Conservation (phyloP, 2,888 invertebrate genomes). For the Plebejus argus region DNA sequence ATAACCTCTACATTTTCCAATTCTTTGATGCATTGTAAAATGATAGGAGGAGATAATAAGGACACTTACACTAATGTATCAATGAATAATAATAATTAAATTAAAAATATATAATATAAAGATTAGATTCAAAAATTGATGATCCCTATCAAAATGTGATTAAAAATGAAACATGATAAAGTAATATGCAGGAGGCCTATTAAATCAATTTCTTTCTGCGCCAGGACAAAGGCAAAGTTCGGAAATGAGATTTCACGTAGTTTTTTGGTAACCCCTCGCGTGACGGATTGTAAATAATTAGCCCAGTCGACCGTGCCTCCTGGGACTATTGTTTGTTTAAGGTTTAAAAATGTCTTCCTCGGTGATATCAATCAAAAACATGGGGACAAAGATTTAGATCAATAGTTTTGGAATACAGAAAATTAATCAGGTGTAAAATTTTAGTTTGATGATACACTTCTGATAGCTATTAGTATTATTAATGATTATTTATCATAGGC, state of each 20-base stretch:
- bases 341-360: conserved; percentile 63
- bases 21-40: too few relatives aligned
- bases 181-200: conserved; percentile 51
- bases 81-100: not conserved
- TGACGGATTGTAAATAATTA: conserved; percentile 80
- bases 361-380: conserved; percentile 13
- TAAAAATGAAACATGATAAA: conserved; percentile 35
- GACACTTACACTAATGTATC: too few relatives aligned
- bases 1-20: not conserved
- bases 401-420: not conserved
- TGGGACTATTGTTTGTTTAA: conserved; percentile 71
- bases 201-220: conserved; percentile 54
- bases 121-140: not conserved
- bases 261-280: conserved; percentile 67
- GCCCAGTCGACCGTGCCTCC: conserved; percentile 70
- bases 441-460: not conserved
- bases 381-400: not conserved
- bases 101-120: not conserved
- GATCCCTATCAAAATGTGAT: conserved; percentile 19
- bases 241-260: conserved; percentile 80
- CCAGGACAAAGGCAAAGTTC: conserved; percentile 66
- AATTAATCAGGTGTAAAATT: not conserved
- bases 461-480: too few relatives aligned
- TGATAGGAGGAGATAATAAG: not conserved
- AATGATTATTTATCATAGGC: too few relatives aligned